These are phyloP conservation scores for Electrona antarctica DNA, from an alignment of 2,113 vertebrate species.

Conservation along the genomic window DNA sequence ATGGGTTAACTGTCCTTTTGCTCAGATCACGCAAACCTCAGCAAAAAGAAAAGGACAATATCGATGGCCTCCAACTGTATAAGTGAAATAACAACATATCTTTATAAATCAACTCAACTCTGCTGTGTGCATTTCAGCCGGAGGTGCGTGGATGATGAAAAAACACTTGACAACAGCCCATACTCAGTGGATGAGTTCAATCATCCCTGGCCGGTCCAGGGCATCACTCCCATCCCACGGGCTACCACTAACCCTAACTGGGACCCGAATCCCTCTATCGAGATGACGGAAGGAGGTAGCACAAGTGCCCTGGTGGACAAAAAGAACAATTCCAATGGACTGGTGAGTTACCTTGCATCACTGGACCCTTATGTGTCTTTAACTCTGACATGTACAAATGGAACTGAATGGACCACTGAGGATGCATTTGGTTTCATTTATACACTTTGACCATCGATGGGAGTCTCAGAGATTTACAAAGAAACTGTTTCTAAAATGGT, in stretches of 20 bases:
- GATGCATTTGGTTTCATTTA: no score
- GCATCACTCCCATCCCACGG: constrained; percentile 69
- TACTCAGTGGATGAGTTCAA: constrained; percentile 48
- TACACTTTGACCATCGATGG: no score
- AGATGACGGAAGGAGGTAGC: constrained; percentile 67
- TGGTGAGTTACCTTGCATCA: constrained; percentile 60
- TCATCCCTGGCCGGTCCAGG: constrained; percentile 55
- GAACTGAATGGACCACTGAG: no score
- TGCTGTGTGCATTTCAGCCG: constrained; percentile 23
- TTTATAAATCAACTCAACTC: neutral
- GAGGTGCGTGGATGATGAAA: neutral
- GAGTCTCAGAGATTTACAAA: no score
- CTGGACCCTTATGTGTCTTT: neutral
- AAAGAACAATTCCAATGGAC: constrained; percentile 63
- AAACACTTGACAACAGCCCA: constrained; percentile 48
- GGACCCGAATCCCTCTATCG: constrained; percentile 45
- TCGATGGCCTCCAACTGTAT: no score
- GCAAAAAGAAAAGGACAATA: no score
- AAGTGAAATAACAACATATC: no score
- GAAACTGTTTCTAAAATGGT: no score
- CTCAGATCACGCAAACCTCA: no score
- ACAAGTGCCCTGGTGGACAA: constrained; percentile 28
- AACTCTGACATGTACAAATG: neutral
- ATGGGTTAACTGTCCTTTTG: no score
- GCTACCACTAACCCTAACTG: constrained; percentile 54